Conservation (phyloP, 2,797 vertebrate genomes). For the Hyperoplus lanceolatus region DNA sequence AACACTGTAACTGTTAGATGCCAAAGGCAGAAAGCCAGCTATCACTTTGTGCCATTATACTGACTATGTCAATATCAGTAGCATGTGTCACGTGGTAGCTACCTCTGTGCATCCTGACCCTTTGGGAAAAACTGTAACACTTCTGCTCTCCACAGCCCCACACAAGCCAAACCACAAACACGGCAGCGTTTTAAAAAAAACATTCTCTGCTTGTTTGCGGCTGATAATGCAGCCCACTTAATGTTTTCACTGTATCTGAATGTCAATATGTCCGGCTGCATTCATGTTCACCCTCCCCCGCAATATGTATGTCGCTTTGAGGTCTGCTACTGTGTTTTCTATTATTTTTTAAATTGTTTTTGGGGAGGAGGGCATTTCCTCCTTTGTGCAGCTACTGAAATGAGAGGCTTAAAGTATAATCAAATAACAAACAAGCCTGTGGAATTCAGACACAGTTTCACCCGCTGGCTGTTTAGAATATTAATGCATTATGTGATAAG, state of each 20-base stretch:
- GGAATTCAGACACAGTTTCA: conserved; percentile 60
- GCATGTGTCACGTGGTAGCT: background rate
- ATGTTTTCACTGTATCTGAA: conserved; percentile 42
- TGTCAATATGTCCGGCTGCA: conserved; percentile 20
- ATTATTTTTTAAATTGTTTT: background rate
- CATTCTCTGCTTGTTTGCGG: conserved; percentile 16
- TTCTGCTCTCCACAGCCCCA: conserved; percentile 4
- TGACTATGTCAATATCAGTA: conserved; percentile 56
- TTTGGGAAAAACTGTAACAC: conserved; percentile 15
- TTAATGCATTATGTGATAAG: conserved; percentile 54
- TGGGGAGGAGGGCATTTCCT: background rate
- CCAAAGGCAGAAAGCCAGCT: conserved; percentile 48
- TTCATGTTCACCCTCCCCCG: conserved; percentile 15
- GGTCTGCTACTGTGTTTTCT: background rate
- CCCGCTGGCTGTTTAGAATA: conserved; percentile 68
- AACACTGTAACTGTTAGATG: conserved; percentile 56
- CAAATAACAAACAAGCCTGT: conserved; percentile 62
- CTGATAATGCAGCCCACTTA: conserved; percentile 36
- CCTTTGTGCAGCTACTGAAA: conserved; percentile 41
- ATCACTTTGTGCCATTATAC: conserved; percentile 50
- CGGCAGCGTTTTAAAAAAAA: background rate
- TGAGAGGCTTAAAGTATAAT: conserved; percentile 58
- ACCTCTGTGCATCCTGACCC: conserved; percentile 24
- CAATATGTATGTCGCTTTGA: conserved; percentile 16
- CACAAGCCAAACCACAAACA: conserved; percentile 32